A percentile compares a stretch with the other conserved stretches of the same genome.
phyloP scores from a whole-genome alignment of 2,797 vertebrate genomes.

The Lepus oiostolus region DNA sequence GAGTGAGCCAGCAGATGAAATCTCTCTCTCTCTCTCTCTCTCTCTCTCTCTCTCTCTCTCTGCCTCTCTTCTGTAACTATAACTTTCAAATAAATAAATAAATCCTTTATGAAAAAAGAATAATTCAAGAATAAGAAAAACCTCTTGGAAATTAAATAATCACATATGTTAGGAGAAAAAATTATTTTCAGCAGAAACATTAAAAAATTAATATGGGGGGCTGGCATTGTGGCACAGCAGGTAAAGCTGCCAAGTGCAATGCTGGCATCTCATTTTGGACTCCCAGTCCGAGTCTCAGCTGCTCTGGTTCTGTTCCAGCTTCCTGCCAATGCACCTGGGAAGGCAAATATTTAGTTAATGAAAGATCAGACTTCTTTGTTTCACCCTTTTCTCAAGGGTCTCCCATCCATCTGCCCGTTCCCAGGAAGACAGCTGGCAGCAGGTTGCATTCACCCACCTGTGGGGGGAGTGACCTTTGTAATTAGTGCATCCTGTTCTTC shows the following conservation, averaged over 20 bases:
- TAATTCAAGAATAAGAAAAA: slow-evolving; percentile 1
- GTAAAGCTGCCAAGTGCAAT: too few species aligned
- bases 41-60: too few species aligned
- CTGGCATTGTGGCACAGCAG: neutral
- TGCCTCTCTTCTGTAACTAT: too few species aligned
- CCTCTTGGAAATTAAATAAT: neutral
- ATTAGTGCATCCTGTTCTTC: neutral
- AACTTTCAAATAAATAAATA: too few species aligned
- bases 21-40: too few species aligned
- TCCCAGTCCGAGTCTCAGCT: too few species aligned
- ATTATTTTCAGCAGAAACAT: neutral
- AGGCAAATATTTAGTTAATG: too few species aligned
- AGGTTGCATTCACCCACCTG: neutral
- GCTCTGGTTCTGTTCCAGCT: too few species aligned
- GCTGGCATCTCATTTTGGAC: too few species aligned
- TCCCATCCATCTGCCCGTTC: neutral
- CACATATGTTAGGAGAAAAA: neutral
- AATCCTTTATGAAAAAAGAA: neutral
- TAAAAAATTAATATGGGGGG: neutral
- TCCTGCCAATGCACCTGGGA: too few species aligned
- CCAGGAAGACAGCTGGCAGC: neutral
- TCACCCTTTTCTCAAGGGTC: neutral
- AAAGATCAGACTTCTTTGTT: neutral
- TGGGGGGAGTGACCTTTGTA: neutral
- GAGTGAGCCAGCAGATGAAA: too few species aligned